phyloP scores from a whole-genome alignment of 2,888 invertebrate genomes.

The Lasioglossum leucozonium region DNA sequence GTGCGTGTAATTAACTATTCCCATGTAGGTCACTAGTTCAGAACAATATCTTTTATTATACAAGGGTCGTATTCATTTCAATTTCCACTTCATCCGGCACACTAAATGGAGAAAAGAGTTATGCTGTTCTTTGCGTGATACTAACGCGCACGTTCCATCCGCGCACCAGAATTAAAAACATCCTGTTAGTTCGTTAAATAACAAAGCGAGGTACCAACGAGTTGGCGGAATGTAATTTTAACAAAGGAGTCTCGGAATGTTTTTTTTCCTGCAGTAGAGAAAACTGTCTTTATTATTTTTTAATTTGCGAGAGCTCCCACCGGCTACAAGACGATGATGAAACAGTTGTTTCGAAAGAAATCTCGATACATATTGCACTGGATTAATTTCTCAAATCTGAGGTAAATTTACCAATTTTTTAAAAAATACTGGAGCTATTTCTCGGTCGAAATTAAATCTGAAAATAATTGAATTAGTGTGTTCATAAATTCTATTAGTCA shows the following conservation, averaged over 20 bases:
- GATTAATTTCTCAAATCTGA: neutral
- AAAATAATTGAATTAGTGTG: too few species aligned
- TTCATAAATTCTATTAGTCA: neutral
- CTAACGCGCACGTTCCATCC: neutral
- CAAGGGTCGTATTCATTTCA: conserved; percentile 17
- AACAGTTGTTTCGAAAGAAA: neutral
- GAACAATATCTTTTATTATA: neutral
- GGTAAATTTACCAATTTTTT: neutral
- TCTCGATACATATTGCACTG: neutral
- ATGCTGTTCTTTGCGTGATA: neutral
- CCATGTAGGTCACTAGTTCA: conserved; percentile 20
- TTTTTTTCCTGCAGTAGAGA: neutral
- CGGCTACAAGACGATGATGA: neutral
- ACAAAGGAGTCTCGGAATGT: neutral
- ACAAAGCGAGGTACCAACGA: neutral
- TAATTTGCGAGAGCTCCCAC: neutral
- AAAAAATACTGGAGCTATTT: neutral
- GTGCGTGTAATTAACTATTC: conserved; percentile 8
- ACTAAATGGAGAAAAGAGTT: neutral
- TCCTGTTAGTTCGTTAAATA: neutral
- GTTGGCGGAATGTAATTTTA: neutral
- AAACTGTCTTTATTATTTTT: neutral
- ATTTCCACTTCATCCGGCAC: neutral
- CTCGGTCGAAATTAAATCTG: too few species aligned
- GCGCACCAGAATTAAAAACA: neutral